Evolutionary conservation across 2,113 vertebrate species (phyloP).

Genomic region (Scopus umbretta): DNA sequence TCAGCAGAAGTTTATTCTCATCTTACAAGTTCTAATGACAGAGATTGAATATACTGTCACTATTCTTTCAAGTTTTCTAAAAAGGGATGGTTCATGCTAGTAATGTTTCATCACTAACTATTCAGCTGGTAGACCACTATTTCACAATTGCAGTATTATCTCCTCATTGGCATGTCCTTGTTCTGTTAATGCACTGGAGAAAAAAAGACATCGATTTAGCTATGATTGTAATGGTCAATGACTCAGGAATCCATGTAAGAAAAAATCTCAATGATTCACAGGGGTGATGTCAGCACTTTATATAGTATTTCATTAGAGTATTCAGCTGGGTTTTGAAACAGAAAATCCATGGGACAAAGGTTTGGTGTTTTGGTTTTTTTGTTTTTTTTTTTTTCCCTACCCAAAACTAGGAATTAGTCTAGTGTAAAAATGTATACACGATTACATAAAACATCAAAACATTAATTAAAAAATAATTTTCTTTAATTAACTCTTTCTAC

Average conservation of each 20-base stretch:
- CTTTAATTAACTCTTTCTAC: neutral
- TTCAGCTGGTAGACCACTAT: neutral
- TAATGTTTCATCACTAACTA: neutral
- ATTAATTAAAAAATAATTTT: neutral
- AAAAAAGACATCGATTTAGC: neutral
- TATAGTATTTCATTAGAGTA: neutral
- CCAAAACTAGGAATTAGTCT: neutral
- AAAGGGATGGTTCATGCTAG: neutral
- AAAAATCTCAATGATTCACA: neutral
- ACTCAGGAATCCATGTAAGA: neutral
- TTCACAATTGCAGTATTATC: neutral
- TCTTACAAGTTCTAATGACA: neutral
- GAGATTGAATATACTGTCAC: neutral
- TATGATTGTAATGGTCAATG: neutral
- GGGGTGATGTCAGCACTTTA: neutral
- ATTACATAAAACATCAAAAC: neutral
- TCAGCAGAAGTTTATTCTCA: neutral
- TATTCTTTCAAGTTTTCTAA: neutral
- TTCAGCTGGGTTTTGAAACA: neutral
- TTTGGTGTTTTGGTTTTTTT: neutral
- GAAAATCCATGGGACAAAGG: neutral
- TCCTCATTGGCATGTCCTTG: neutral
- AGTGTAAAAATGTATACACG: neutral
- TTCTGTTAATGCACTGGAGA: neutral
- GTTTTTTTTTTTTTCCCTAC: neutral